Base-by-base conservation (phyloP, 1,140 invertebrate species). In the Drosophila parabipectinata region DNA sequence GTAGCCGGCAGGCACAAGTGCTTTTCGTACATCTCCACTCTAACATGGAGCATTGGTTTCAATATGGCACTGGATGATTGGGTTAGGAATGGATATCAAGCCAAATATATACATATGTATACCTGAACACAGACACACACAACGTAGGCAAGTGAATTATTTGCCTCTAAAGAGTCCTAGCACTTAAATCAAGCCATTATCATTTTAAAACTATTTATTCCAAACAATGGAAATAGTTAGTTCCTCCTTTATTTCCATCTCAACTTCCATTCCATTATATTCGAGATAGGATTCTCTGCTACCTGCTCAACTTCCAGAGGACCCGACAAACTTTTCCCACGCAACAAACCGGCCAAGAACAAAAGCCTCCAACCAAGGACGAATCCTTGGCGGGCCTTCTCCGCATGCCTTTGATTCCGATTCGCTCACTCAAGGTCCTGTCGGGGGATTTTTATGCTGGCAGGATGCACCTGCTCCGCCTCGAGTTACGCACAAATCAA, bases 391-490 rank as follows among this genome's bases (percentile, higher is more conserved):
- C 54, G 37, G 30, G 18, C 10, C 37, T 1, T 4, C 21, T 59
- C 60, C 30, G 68, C 66, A 60, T 72, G 39, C 63, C 63, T 48
- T 56, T 47, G 66, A 55, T 57, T 32, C 26, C 12, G 1, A 21
- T 45, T 39, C 12, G 39, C 32, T 75, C 34, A 55, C 64, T 48
- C 18, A 61, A 64, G 62, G 72, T 54, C 60, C 48, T 47, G 41
- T 15, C 57, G 6, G 45, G 56, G 69, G 68, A 76, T 52, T 21
- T 51, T 18, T 45, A 24, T 28, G 39, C 44, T 41, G 56, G 45
- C 82, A 87, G 82, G 82, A 87, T 75, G 71, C 82, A 87, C 82
- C 82, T 87, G 82, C 66, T 85, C 47, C 52, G 56, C 62, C 51
- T 64, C 55, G 56, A 64, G 55, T 62, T 82, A 79, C 75, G 74